phyloP scores from a whole-genome alignment of 1,140 invertebrate species.

The Meloidogyne exigua region DNA sequence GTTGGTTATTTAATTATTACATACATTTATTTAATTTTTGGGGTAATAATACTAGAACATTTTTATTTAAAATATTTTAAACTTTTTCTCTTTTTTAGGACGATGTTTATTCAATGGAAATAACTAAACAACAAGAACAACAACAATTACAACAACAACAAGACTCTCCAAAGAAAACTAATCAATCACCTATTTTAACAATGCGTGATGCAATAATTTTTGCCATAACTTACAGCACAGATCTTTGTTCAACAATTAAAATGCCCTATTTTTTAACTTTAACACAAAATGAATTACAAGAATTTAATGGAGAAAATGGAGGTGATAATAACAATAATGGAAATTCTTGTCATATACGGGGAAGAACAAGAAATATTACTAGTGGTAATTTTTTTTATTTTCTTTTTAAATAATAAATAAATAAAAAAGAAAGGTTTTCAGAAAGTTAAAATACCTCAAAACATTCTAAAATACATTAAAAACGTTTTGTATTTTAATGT shows the following conservation, averaged over 20 bases:
- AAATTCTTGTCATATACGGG: conserved; percentile 8
- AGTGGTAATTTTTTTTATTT: too few relatives aligned
- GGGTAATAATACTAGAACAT: too few relatives aligned
- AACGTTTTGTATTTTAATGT: too few relatives aligned
- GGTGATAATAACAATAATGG: neutral
- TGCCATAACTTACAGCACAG: conserved; percentile 39
- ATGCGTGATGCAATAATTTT: conserved; percentile 43
- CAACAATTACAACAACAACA: neutral
- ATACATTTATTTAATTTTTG: too few relatives aligned
- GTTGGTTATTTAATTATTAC: too few relatives aligned
- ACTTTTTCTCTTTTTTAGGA: too few relatives aligned
- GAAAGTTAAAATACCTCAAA: too few relatives aligned
- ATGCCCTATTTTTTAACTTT: conserved; percentile 47
- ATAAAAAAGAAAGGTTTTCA: too few relatives aligned
- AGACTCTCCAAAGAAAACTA: conserved; percentile 12
- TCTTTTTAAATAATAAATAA: too few relatives aligned
- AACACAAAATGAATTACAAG: conserved; percentile 18
- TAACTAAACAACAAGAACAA: neutral
- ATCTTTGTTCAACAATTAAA: conserved; percentile 26
- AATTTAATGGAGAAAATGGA: neutral
- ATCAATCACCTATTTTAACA: conserved; percentile 15
- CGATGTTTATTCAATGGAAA: neutral
- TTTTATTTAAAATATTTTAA: too few relatives aligned
- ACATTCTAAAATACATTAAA: too few relatives aligned
- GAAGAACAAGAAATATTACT: conserved; percentile 33